These are phyloP conservation scores for Drosophila athabasca DNA, from an alignment of 1,140 invertebrate species.

Conservation along the genomic window DNA sequence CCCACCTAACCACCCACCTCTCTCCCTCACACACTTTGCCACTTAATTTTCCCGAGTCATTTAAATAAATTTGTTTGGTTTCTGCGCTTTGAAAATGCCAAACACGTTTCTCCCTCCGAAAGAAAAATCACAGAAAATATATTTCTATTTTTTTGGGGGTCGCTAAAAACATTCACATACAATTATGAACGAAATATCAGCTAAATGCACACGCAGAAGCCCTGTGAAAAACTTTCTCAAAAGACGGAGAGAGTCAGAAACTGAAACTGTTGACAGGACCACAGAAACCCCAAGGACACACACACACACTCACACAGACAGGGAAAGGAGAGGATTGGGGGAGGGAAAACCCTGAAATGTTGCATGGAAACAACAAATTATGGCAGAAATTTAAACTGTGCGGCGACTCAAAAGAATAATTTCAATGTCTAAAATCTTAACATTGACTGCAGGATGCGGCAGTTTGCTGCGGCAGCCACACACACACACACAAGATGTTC, in stretches of 20 bases:
- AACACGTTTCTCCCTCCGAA: slow-evolving; percentile 15
- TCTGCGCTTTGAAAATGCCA: slow-evolving; percentile 9
- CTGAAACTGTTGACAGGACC: slow-evolving; percentile 26
- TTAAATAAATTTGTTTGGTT: slow-evolving; percentile 66
- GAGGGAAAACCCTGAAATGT: slow-evolving; percentile 34
- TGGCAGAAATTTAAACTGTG: slow-evolving; percentile 45
- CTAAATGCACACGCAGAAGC: slow-evolving; percentile 16
- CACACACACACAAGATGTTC: not conserved
- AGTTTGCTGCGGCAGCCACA: slow-evolving; percentile 41
- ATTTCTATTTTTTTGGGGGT: slow-evolving; percentile 18
- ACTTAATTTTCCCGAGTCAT: slow-evolving; percentile 74
- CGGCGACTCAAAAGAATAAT: slow-evolving; percentile 52
- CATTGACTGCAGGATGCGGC: slow-evolving; percentile 71
- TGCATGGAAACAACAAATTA: slow-evolving; percentile 50
- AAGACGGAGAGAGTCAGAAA: slow-evolving; percentile 15
- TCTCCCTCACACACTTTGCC: slow-evolving; percentile 30
- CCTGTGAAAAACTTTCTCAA: slow-evolving; percentile 6
- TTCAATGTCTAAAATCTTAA: slow-evolving; percentile 81
- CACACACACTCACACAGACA: slow-evolving; percentile 1
- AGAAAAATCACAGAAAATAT: slow-evolving; percentile 32
- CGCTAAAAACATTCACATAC: slow-evolving; percentile 24
- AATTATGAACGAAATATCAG: slow-evolving; percentile 34
- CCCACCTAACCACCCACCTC: not conserved
- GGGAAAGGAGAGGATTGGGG: not conserved
- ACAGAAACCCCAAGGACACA: slow-evolving; percentile 30